Evolutionary conservation across 1,140 invertebrate species (phyloP).

Genomic region (Dolichoris vasculosae): DNA sequence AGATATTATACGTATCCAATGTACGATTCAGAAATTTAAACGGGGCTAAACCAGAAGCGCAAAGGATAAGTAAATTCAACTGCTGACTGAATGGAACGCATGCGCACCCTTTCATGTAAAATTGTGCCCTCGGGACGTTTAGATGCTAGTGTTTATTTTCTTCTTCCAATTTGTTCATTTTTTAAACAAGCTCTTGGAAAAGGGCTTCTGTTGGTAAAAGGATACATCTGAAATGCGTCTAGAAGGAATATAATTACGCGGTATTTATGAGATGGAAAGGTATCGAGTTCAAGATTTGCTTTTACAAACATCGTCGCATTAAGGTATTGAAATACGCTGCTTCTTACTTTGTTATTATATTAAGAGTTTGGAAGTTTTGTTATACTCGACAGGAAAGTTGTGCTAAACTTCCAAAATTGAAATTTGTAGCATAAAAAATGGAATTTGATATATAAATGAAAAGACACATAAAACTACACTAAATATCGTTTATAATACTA

Average conservation of each 20-base stretch:
- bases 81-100: neutral
- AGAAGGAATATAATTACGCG: constrained; percentile 39
- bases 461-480: neutral
- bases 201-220: constrained; percentile 26
- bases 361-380: neutral
- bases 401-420: neutral
- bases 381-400: neutral
- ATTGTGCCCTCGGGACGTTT: constrained; percentile 25
- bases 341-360: neutral
- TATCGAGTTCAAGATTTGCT: constrained; percentile 28
- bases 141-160: constrained; percentile 16
- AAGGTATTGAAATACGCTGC: constrained; percentile 31
- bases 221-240: constrained; percentile 1
- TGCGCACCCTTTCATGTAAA: constrained; percentile 2
- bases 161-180: constrained; percentile 6
- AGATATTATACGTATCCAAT: neutral
- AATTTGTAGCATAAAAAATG: neutral
- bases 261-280: neutral
- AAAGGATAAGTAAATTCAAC: neutral
- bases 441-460: neutral
- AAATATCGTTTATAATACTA: neutral
- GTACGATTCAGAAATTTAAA: constrained; percentile 57
- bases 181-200: constrained; percentile 32
- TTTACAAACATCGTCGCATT: constrained; percentile 32
- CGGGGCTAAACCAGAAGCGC: constrained; percentile 34